Base-by-base conservation (phyloP, 2,113 vertebrate genomes). In the Aphyosemion australe region DNA sequence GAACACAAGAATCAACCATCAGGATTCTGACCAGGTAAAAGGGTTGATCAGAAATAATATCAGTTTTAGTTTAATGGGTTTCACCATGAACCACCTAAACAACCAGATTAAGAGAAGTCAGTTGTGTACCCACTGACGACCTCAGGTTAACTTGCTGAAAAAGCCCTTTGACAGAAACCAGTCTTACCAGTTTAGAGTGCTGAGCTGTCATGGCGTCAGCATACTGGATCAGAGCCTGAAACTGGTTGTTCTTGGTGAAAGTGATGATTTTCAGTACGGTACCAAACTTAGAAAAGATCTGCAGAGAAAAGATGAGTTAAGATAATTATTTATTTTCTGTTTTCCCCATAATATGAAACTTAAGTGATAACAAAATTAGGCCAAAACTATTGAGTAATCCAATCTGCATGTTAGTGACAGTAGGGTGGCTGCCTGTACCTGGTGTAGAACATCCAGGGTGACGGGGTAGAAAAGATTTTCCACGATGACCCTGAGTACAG, bases 241-340 rank as follows among this genome's bases (percentile, higher is more conserved):
- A 99, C 81, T 98, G 97, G 86, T 94, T 97, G 85, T 99, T 99
- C 93, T 99, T 99, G 0, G 97, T 99, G 80, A 99, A 99, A 0
- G 96, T 99, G 66, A 99, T 99, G 37, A 99, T 97, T 78, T 99
- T 99, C 84, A 99, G 86, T 26, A 98, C 97, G 0, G 96, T 95
- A 50, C 97, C 97, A 12, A 98, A 97, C 72, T 99, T 99, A n/a
- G 97, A 99, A 72, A 99, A 99, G 78, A 99, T 99, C 97, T 99
- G 0, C 20, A 8, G 45, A 68, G 1, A 59, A 0, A 11, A 1
- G 0, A 65, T 43, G 16, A 26, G 14, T 26, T 10, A 12, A 12
- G n/a, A 37, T 37, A 37, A 20, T 15, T 5, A 37, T 3, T 6
- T n/a, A n/a, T n/a, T n/a, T 26, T 26, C 26, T 5, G 5, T 26